Conservation (phyloP, 2,888 invertebrate species). For the Trichopria drosophilae region DNA sequence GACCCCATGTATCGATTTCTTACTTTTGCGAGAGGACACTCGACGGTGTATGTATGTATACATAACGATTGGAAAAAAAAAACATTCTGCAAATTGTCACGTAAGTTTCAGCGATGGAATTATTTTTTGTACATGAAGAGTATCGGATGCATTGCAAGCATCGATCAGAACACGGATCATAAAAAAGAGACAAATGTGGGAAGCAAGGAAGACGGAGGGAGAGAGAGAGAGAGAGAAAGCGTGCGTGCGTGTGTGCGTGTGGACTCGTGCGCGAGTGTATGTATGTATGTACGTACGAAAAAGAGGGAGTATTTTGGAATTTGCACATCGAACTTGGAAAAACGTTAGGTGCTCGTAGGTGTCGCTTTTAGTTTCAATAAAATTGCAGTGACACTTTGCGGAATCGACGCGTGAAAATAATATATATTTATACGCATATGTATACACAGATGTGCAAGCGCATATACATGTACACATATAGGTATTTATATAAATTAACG, state of each 20-base stretch:
- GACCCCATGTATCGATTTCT: slow-evolving; percentile 27
- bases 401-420: slow-evolving; percentile 46
- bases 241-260: slow-evolving; percentile 20
- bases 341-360: slow-evolving; percentile 40
- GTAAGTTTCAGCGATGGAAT: slow-evolving; percentile 36
- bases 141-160: no score
- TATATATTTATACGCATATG: slow-evolving; percentile 35
- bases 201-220: no score
- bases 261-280: slow-evolving; percentile 11
- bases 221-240: slow-evolving; percentile 29
- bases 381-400: slow-evolving; percentile 48
- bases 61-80: slow-evolving; percentile 31
- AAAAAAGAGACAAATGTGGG: no score
- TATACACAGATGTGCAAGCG: no score
- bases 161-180: no score
- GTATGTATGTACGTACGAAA: slow-evolving; percentile 12
- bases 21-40: slow-evolving; percentile 42
- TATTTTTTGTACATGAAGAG: slow-evolving; percentile 46
- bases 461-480: slow-evolving; percentile 25
- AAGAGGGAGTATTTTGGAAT: slow-evolving; percentile 25
- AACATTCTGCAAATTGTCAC: slow-evolving; percentile 52
- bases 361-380: slow-evolving; percentile 35
- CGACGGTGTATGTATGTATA: slow-evolving; percentile 36
- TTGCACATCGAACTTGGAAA: slow-evolving; percentile 33
- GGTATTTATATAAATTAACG: slow-evolving; percentile 32